Base-by-base conservation (phyloP, 2,113 vertebrate species). In the Catagonus wagneri region DNA sequence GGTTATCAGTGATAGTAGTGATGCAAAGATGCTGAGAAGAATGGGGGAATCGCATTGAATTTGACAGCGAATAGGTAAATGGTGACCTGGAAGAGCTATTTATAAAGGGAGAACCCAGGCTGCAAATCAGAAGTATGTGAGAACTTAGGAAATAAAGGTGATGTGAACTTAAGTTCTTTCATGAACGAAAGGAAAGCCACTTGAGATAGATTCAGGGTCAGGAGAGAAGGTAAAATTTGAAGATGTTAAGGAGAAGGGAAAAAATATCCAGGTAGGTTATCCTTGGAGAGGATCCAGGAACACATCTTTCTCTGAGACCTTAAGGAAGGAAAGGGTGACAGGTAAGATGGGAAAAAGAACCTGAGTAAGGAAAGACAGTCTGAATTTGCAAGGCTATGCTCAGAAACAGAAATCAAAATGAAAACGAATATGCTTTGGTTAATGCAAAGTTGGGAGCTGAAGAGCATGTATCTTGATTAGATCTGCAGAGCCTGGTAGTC, bases 341-440 rank as follows among this genome's bases (percentile, higher is more conserved):
- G n/a, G 39, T 93, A 74, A 83, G 58, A 54, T 2, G 54, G 84
- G 23, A 1, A 68, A 65, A 83, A 8, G 44, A 36, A 86, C 61
- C 36, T 39, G 36, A 14, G 1, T 71, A 84, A 60, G 19, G 58
- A 69, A 87, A 54, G 29, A 44, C 69, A 16, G 34, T 80, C 25
- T 60, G 25, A 65, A 72, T 85, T 97, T 95, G 27, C 81, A 89
- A 76, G 74, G 6, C 34, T 66, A 71, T 61, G 36, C 60, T 80
- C 78, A 72, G 60, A 93, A 58, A 44, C 56, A 89, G 63, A 83
- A 85, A 50, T 90, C 69, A 90, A 66, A 75, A 19, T 9, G n/a
- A 84, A 61, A 86, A 75, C 66, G 17, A 36, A 56, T 39, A 8
- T 22, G 4, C 25, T 71, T 83, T 39, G 16, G 50, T 90, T 86